A percentile compares a stretch with the other conserved stretches of the same genome.
Evolutionary conservation across 2,113 vertebrate species (phyloP).

Genomic region (Menidia beryllina): DNA sequence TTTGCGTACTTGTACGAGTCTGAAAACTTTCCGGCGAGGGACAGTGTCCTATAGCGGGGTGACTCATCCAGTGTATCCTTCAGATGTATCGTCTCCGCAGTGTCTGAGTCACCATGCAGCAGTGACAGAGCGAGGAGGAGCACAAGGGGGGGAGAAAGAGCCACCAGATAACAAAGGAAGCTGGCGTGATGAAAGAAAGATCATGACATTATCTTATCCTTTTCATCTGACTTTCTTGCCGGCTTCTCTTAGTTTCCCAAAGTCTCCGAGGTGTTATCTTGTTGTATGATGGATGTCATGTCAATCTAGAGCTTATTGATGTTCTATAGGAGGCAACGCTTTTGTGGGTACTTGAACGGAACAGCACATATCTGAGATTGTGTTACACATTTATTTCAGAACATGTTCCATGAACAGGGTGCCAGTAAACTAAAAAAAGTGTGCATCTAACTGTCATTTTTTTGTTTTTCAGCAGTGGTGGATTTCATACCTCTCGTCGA

Average conservation of each 20-base stretch:
- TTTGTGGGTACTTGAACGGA: conserved; percentile 5
- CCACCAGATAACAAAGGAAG: conserved; percentile 59
- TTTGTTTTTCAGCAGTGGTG: too few species aligned
- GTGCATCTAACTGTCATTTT: neutral
- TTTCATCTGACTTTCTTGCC: conserved; percentile 52
- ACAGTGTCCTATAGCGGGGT: conserved; percentile 46
- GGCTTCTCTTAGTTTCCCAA: conserved; percentile 23
- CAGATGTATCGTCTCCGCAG: conserved; percentile 76
- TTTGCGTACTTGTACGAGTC: neutral
- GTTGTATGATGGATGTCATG: conserved; percentile 9
- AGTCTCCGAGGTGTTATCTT: conserved; percentile 23
- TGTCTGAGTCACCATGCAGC: conserved; percentile 82
- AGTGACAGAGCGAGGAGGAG: conserved; percentile 64
- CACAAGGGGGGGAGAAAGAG: conserved; percentile 28
- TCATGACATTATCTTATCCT: conserved; percentile 67
- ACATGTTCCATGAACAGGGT: neutral
- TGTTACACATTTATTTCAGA: neutral
- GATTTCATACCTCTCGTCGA: too few species aligned
- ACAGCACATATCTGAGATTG: neutral
- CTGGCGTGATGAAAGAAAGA: conserved; percentile 64
- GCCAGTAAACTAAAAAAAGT: neutral
- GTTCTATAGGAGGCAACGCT: neutral
- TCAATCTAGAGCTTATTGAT: conserved; percentile 13
- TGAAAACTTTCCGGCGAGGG: conserved; percentile 34
- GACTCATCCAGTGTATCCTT: conserved; percentile 77